These are phyloP conservation scores for Poeciliopsis infans DNA, from an alignment of 2,797 vertebrate species.

Conservation along the genomic window DNA sequence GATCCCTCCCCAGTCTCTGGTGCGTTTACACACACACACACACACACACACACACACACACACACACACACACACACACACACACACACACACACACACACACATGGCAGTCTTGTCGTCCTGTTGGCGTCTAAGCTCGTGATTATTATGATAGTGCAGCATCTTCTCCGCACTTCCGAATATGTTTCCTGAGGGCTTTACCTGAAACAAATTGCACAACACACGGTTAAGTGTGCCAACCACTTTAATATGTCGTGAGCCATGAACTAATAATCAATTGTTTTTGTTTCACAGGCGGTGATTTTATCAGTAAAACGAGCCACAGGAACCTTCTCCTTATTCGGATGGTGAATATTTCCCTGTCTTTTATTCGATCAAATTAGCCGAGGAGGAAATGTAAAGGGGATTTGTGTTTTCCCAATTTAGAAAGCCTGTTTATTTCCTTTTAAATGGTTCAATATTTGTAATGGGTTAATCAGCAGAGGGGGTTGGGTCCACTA, in stretches of 20 bases:
- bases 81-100: constrained; percentile 14
- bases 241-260: constrained; percentile 9
- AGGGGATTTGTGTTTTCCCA: neutral
- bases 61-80: constrained; percentile 17
- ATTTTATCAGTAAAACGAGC: constrained; percentile 82
- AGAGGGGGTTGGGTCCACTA: neutral
- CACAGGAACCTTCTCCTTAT: constrained; percentile 82
- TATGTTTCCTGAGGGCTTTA: constrained; percentile 6
- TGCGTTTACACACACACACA: constrained; percentile 12
- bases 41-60: constrained; percentile 1
- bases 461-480: neutral
- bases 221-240: neutral
- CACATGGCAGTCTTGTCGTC: constrained; percentile 7
- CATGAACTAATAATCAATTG: constrained; percentile 35
- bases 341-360: constrained; percentile 79
- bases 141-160: constrained; percentile 28
- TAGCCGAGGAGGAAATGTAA: neutral
- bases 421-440: neutral
- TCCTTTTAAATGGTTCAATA: neutral
- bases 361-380: constrained; percentile 11
- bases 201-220: constrained; percentile 15
- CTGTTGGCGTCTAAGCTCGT: constrained; percentile 24
- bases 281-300: constrained; percentile 72
- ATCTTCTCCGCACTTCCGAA: constrained; percentile 22
- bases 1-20: neutral